Evolutionary conservation across 1,140 invertebrate species (phyloP), one percentile per base, ranked within the genome.

Genomic region (Diachasma alloeum): DNA sequence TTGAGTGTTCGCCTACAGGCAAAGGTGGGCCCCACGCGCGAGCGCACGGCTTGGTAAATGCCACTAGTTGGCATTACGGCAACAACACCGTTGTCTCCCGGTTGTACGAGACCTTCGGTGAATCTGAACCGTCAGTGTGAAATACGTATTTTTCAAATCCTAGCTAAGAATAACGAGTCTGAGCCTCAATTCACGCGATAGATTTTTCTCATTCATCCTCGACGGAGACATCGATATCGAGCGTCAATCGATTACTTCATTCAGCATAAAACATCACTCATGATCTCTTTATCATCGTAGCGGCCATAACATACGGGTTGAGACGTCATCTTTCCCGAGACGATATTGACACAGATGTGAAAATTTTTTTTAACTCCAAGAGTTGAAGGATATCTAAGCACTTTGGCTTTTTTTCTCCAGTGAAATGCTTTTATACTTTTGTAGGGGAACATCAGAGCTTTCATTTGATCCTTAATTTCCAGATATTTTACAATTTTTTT

Each of bases 51-150:
- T 39, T 31, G 74, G 83, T 88, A 89, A 89, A 89, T 89, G 88
- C 88, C 88, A 88, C 88, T 87, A 85, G 88, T 89, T 89, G 88
- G 88, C 87, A 89, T 89, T 89, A 88, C 87, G 82, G 81, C 79
- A 79, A 78, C 78, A 67, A 63, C 37, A 74, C 81, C 82, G 82
- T 4, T 63, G 59, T 63, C 59, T 63, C 59, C 19, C 19, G 59
- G 81, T 76, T 80, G 67, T 59, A 73, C 70, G 75, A 87, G 87
- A 88, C 87, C 87, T 87, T 87, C 87, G 82, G 82, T 85, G 85
- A 78, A 42, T 44, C 74, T 72, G 81, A 80, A 82, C 80, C 19
- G 17, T 6, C 53, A 53, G 17, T 53, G 9, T 15, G 15, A 53
- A 2, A 19, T 53, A 46, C 11, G 44, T 53, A 3, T 53, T 53